These are phyloP conservation scores for Escarpia spicata DNA, from an alignment of 2,888 invertebrate species.

Conservation along the genomic window DNA sequence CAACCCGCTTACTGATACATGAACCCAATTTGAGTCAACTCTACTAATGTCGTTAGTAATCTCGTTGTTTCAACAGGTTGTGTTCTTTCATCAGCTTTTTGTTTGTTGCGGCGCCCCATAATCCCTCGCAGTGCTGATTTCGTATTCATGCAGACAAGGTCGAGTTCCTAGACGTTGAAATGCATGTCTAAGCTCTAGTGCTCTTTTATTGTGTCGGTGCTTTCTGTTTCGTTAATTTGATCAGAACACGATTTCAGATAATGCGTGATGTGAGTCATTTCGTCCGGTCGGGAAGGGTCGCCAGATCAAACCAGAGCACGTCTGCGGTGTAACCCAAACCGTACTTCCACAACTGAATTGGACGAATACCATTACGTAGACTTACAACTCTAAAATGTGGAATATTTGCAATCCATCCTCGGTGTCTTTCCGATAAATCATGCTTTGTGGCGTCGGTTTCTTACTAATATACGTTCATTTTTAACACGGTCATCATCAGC, in stretches of 20 bases:
- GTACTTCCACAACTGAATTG: not conserved
- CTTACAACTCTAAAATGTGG: not conserved
- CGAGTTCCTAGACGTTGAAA: not conserved
- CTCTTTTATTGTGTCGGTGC: not conserved
- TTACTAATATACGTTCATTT: not conserved
- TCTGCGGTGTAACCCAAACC: not conserved
- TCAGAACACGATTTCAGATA: not conserved
- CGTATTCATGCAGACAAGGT: not conserved
- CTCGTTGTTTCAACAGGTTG: no score
- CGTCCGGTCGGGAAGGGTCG: not conserved
- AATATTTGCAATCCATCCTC: not conserved
- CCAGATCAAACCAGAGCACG: not conserved
- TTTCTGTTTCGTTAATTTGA: constrained; percentile 6
- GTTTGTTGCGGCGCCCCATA: no score
- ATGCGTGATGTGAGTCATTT: not conserved
- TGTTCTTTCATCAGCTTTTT: no score
- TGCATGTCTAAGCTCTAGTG: not conserved
- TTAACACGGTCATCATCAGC: not conserved
- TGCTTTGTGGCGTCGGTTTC: not conserved
- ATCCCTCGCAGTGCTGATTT: not conserved
- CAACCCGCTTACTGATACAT: no score
- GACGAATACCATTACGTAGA: not conserved
- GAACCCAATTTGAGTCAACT: no score
- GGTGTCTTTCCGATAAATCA: not conserved
- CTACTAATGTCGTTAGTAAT: no score